These are phyloP conservation scores for Pedetes capensis DNA, from an alignment of 2,113 vertebrate species.

Conservation along the genomic window DNA sequence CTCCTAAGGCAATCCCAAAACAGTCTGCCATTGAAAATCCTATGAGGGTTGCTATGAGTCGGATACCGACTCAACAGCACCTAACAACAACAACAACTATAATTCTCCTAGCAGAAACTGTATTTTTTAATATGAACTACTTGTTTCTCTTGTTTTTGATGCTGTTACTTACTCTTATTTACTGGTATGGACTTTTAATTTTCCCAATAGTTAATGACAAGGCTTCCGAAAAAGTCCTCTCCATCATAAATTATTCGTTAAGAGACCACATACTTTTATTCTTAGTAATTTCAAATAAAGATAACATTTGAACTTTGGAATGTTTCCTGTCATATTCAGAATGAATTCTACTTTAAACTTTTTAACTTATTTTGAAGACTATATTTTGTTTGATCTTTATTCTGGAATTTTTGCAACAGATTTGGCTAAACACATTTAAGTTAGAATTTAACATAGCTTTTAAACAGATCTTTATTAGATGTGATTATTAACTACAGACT, in stretches of 20 bases:
- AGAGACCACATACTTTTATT: slow-evolving; percentile 32
- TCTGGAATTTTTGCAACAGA: slow-evolving; percentile 37
- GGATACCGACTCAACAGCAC: no score
- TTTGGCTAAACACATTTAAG: slow-evolving; percentile 11
- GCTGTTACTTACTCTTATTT: slow-evolving; percentile 24
- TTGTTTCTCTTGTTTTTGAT: not conserved
- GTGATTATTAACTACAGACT: slow-evolving; percentile 19
- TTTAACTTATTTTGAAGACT: slow-evolving; percentile 32
- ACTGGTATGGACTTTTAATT: slow-evolving; percentile 32
- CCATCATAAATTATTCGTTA: slow-evolving; percentile 49
- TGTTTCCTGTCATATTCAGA: slow-evolving; percentile 16
- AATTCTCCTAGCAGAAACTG: no score
- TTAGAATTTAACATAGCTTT: slow-evolving; percentile 15
- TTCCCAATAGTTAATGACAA: not conserved
- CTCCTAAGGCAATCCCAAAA: no score
- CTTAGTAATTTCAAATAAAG: slow-evolving; percentile 43
- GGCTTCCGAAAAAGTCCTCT: slow-evolving; percentile 28
- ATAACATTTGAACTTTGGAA: slow-evolving; percentile 18
- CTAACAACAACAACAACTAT: no score
- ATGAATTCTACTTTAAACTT: slow-evolving; percentile 41
- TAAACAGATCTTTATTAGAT: slow-evolving; percentile 16
- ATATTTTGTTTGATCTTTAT: slow-evolving; percentile 31
- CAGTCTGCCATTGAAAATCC: no score
- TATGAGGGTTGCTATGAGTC: no score
- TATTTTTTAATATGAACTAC: slow-evolving; percentile 5